Conservation (phyloP, 1,140 invertebrate genomes). For the Gonioctena quinquepunctata region DNA sequence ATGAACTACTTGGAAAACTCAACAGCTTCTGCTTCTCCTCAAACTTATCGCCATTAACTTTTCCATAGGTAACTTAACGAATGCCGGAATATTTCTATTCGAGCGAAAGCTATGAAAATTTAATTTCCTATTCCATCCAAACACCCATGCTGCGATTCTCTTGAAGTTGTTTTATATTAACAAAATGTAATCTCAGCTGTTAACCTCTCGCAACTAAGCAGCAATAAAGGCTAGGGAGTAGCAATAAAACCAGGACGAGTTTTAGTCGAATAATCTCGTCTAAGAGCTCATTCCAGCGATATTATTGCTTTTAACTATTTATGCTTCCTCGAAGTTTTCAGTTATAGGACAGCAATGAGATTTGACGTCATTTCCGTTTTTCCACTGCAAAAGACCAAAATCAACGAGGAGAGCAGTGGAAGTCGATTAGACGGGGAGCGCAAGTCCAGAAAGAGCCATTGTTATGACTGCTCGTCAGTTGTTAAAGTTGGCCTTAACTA, state of each 20-base stretch:
- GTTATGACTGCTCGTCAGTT: no score
- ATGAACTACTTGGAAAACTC: no score
- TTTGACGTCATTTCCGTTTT: constrained; percentile 1
- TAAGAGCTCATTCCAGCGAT: background rate
- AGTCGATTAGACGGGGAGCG: background rate
- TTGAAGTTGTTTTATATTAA: background rate
- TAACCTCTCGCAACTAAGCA: background rate
- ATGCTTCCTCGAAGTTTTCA: background rate
- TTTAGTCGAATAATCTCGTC: background rate
- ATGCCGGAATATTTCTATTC: no score
- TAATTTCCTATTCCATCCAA: background rate
- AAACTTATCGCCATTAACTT: no score
- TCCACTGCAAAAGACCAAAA: background rate
- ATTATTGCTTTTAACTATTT: constrained; percentile 1
- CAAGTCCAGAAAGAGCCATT: no score
- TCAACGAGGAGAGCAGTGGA: background rate
- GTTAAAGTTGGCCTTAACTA: no score
- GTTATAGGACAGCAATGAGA: background rate
- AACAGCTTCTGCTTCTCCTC: no score
- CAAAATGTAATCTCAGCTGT: background rate
- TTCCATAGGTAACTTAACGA: no score
- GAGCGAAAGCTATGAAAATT: no score
- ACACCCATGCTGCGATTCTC: background rate
- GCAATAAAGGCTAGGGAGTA: background rate
- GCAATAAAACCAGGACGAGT: background rate